Evolutionary conservation across 1,140 invertebrate species (phyloP).

Genomic region (Periplaneta americana): DNA sequence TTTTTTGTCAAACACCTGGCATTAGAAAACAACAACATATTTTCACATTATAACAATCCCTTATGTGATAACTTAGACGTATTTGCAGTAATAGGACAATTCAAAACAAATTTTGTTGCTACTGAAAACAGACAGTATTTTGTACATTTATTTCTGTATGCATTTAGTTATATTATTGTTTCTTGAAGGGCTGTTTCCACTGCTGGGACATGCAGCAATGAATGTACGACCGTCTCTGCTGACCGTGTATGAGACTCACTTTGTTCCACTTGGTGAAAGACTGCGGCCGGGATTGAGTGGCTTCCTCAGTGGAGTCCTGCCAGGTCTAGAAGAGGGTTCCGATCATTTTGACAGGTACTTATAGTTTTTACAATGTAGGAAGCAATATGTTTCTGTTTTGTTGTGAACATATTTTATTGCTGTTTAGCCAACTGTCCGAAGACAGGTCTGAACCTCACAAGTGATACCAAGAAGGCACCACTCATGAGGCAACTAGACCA

Average conservation of each 20-base stretch:
- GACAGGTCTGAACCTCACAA: no score
- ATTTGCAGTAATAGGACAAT: no score
- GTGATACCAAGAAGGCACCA: no score
- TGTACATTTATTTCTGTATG: background rate
- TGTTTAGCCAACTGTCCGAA: no score
- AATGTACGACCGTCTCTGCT: slow-evolving; percentile 80
- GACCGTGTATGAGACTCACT: slow-evolving; percentile 88
- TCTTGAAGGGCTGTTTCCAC: slow-evolving; percentile 81
- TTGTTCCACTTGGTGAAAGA: slow-evolving; percentile 76
- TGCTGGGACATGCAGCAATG: slow-evolving; percentile 86
- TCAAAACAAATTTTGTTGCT: no score
- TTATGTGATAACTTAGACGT: no score
- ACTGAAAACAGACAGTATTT: background rate
- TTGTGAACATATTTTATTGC: background rate
- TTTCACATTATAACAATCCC: no score
- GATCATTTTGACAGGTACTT: slow-evolving; percentile 80
- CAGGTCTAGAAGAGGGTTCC: slow-evolving; percentile 86
- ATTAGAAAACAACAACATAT: no score
- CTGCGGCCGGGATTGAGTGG: slow-evolving; percentile 82
- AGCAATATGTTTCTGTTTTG: background rate
- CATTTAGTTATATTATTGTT: slow-evolving; percentile 19
- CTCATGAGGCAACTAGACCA: no score
- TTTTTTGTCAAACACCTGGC: no score
- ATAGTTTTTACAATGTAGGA: background rate
- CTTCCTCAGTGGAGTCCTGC: slow-evolving; percentile 76